Percentiles rank a stretch among this genome's conserved stretches.
Evolutionary conservation across 2,113 vertebrate species (phyloP).

Genomic region (Speoplatyrhinus poulsoni): DNA sequence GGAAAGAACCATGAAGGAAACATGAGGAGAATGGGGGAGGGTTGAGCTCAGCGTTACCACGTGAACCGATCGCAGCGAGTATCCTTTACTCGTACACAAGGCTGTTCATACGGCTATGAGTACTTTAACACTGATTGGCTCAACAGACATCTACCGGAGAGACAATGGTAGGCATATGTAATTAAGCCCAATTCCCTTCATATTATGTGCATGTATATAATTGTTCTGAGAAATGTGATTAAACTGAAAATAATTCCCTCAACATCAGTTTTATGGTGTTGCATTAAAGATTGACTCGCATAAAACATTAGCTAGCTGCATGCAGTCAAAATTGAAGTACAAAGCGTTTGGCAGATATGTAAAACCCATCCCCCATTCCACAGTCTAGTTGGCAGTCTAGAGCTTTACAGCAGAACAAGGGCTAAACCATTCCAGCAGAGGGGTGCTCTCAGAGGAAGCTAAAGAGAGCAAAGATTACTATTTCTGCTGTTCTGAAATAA

Average conservation of each 20-base stretch:
- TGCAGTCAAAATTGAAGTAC: constrained; percentile 31
- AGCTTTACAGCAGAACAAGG: constrained; percentile 57
- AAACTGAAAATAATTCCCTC: neutral
- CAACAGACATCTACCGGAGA: neutral
- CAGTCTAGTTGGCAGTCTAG: constrained; percentile 51
- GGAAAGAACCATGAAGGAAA: constrained; percentile 58
- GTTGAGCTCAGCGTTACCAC: constrained; percentile 44
- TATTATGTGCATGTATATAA: constrained; percentile 3
- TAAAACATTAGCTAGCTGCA: constrained; percentile 54
- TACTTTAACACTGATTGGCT: neutral
- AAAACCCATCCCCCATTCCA: constrained; percentile 6
- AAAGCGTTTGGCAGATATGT: constrained; percentile 25
- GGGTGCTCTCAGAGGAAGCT: constrained; percentile 43
- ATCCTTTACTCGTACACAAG: constrained; percentile 31
- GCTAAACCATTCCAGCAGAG: constrained; percentile 61
- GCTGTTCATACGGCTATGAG: constrained; percentile 20
- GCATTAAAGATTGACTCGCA: constrained; percentile 2
- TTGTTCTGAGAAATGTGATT: neutral
- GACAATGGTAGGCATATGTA: neutral
- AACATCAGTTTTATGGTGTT: neutral
- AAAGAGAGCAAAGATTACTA: constrained; percentile 16
- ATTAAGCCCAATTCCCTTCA: no score
- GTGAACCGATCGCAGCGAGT: constrained; percentile 49
- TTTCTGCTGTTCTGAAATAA: neutral
- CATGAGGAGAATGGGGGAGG: constrained; percentile 32